phyloP scores from a whole-genome alignment of 1,140 invertebrate genomes.

The Palaemon carinicauda region DNA sequence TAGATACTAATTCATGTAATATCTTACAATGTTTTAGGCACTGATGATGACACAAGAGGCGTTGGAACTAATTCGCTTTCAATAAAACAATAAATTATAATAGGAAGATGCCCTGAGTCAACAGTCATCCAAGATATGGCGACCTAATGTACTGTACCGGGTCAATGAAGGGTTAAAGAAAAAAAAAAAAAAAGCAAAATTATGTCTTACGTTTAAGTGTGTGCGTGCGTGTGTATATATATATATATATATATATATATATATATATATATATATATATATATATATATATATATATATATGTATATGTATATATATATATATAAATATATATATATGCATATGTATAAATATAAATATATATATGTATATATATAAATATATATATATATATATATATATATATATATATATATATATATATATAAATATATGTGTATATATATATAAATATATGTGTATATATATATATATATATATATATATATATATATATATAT shows the following conservation, averaged over 20 bases:
- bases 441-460: neutral
- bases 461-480: neutral
- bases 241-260: neutral
- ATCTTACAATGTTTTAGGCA: no score
- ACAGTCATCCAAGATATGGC: no score
- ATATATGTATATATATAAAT: neutral
- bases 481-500: neutral
- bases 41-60: no score
- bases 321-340: neutral
- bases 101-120: no score
- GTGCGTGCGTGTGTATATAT: no score
- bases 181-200: no score
- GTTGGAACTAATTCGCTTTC: no score
- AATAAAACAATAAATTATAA: no score
- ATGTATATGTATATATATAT: slow-evolving; percentile 4
- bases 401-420: neutral
- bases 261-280: neutral
- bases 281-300: neutral
- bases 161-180: no score
- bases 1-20: no score
- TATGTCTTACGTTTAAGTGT: no score
- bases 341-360: neutral
- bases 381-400: neutral
- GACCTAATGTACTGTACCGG: no score
- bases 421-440: neutral